These are phyloP conservation scores for Siniperca knerii DNA, from an alignment of 2,113 vertebrate genomes.

Conservation along the genomic window DNA sequence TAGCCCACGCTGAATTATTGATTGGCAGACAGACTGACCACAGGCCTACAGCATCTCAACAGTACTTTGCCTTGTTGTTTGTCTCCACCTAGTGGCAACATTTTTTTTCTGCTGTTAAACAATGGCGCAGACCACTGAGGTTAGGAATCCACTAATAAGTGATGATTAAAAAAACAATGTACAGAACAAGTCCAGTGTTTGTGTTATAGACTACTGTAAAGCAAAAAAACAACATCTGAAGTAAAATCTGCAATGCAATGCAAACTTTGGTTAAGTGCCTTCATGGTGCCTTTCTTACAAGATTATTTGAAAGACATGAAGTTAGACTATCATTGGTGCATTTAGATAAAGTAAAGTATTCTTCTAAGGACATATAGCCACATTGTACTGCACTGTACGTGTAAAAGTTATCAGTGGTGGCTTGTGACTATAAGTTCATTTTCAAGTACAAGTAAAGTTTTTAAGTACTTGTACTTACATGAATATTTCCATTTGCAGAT, in stretches of 20 bases:
- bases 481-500: not conserved
- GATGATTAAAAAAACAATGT: not conserved
- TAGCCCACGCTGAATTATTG: not conserved
- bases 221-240: not conserved
- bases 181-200: not conserved
- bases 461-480: not conserved
- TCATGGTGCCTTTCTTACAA: not conserved
- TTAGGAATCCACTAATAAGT: not conserved
- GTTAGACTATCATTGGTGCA: not conserved
- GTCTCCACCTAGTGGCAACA: conserved; percentile 70
- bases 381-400: not conserved
- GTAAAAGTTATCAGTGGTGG: not conserved
- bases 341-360: not conserved
- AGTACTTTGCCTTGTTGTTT: conserved; percentile 15
- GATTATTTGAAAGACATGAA: not conserved
- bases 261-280: not conserved
- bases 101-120: not conserved
- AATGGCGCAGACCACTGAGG: not conserved
- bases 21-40: not conserved
- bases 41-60: not conserved
- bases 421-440: not conserved
- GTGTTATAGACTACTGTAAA: not conserved
- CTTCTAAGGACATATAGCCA: not conserved
- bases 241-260: conserved; percentile 9
- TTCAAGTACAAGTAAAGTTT: not conserved